Evolutionary conservation across 2,888 invertebrate species (phyloP), one percentile per base, ranked within the genome.

Genomic region (Chalcosyrphus nemorum): DNA sequence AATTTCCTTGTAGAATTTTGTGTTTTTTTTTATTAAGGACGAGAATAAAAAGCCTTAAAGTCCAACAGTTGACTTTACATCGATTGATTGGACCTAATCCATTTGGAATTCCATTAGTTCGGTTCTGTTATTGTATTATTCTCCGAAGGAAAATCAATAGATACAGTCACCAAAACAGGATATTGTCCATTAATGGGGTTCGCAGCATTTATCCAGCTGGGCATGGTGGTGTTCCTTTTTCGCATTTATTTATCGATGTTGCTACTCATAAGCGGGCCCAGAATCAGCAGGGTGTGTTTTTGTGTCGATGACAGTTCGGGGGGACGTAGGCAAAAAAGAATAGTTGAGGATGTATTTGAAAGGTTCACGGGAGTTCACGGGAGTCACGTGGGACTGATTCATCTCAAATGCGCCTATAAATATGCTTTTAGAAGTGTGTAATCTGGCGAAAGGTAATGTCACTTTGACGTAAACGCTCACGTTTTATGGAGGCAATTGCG

Each of bases 161-260:
- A 9, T 17, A 50, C 27, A 21, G 38, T 5, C n/a, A 13, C 9
- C 54, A 11, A 32, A 13, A 54, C 35, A 38, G 66, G 35, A 65
- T 47, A 63, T 27, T 15, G 32, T 29, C 45, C 32, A 32, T 35
- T 52, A 66, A 41, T 41, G 59, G 35, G n/a, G 32, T 32, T 52
- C 38, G 17, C 9, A n/a, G 29, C 45, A 50, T 52, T 43, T n/a
- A 29, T 68, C 66, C 66, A 54, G 54, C 66, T 68, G 66, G 41
- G 54, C 1, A 6, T 3, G n/a, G 21, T n/a, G 2, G 21, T n/a
- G 2, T 56, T 56, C 2, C 7, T n/a, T 35, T 38, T 35, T 9
- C 15, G 50, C 50, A 27, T n/a, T 50, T 13, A 21, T 27, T 27
- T n/a, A 50, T 50, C 24, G 27, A 13, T 27, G 4, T 27, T 11